Evolutionary conservation across 2,113 vertebrate genomes (phyloP), one percentile per base, ranked within the genome.

Genomic region (Laticauda laticaudata): DNA sequence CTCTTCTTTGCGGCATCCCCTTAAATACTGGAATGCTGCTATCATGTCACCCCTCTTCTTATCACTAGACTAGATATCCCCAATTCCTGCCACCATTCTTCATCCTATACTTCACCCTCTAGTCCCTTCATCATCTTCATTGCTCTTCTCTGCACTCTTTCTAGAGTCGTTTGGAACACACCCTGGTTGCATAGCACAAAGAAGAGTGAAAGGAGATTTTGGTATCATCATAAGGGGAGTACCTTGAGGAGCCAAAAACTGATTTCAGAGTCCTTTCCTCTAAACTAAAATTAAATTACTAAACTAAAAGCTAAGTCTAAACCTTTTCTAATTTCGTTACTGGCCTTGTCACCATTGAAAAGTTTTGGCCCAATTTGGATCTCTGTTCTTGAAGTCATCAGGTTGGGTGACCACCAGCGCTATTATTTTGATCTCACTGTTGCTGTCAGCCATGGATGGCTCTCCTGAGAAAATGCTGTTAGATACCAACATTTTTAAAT

Each of bases 211-310:
- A 95, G 94, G 29, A 92, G 53, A 90, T 92, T 56, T 75, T 57
- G 91, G 91, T 53, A 93, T 94, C 86, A 90, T 90, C 93, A 56
- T 90, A 0, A 69, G 64, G 86, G 39, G 90, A 95, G 95, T 96
- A 95, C 94, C 94, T 94, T 26, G 69, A 90, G 53, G 0, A 89
- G 94, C 94, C 95, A 57, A 23, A 23, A 95, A 94, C 94, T 96
- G n/a, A n/a, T n/a, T 96, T 94, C 96, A 96, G 93, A 92, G 53
- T 94, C 94, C 94, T 94, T 94, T 97, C 86, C 59, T 54, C 29
- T 61, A 94, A 61, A 81, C 85, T 34, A 61, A 8, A 64, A 29
- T 29, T 29, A 64, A 64, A 64, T 64, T 64, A 69, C 61, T 69
- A n/a, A 15, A 69, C 11, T 69, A 14, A 26, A 59, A 69, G 3